Conservation (phyloP, 64 coral and sea anemone genomes). For the Hydrozoanthus tunicans region DNA sequence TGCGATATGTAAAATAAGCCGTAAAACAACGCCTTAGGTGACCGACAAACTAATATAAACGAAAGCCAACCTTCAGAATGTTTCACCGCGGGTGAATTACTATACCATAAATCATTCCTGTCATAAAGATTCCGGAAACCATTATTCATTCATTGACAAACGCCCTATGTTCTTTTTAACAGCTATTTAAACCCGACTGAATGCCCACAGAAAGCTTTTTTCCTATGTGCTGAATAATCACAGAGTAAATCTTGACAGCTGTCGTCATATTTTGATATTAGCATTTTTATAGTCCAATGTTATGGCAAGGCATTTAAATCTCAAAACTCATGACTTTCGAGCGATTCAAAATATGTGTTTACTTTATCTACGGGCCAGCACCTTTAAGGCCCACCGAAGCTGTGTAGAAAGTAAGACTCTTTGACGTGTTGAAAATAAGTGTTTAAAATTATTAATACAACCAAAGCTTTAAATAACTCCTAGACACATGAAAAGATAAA, state of each 20-base stretch:
- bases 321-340: neutral
- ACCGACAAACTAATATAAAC: too few relatives aligned
- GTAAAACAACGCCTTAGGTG: too few relatives aligned
- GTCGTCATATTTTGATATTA: neutral
- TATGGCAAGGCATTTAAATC: neutral
- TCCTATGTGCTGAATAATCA: neutral
- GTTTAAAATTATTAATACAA: too few relatives aligned
- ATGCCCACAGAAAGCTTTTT: neutral
- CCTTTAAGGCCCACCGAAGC: too few relatives aligned
- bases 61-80: too few relatives aligned
- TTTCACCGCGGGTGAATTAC: neutral
- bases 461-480: too few relatives aligned
- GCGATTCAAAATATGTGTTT: neutral
- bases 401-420: too few relatives aligned
- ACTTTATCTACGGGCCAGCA: neutral
- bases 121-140: neutral
- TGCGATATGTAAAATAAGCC: too few relatives aligned
- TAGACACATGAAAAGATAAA: too few relatives aligned
- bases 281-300: neutral
- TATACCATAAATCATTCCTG: slow-evolving; percentile 7
- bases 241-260: neutral
- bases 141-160: slow-evolving; percentile 1
- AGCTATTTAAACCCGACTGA: neutral
- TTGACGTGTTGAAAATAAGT: too few relatives aligned
- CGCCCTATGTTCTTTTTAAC: neutral